Percentiles rank a stretch among this genome's conserved stretches.
These are phyloP conservation scores for Malurus cyaneus DNA, from an alignment of 2,113 vertebrate genomes.

Conservation along the genomic window DNA sequence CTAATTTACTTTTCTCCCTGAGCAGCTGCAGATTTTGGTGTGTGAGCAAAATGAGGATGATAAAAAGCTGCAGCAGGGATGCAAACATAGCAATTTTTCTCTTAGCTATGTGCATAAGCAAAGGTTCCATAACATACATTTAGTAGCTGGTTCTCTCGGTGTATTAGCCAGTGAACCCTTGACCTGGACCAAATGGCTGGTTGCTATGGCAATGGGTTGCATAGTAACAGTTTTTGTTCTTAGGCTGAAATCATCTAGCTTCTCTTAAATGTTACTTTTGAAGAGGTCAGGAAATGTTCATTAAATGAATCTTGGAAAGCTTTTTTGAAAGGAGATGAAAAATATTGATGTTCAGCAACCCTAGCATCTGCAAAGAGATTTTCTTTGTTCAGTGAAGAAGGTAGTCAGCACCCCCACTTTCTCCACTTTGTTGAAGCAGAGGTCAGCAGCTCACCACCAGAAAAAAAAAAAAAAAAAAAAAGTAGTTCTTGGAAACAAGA, in stretches of 20 bases:
- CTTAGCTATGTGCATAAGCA: rapidly evolving
- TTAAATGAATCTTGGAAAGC: neutral
- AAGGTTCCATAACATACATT: neutral
- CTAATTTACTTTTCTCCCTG: neutral
- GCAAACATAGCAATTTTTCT: neutral
- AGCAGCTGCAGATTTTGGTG: neutral
- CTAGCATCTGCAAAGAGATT: neutral
- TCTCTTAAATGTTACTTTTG: neutral
- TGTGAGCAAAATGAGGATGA: neutral
- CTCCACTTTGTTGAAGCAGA: neutral
- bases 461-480: neutral
- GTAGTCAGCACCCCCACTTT: neutral
- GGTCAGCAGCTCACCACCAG: neutral
- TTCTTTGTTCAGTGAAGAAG: neutral
- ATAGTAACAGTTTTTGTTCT: neutral
- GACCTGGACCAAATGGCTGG: neutral
- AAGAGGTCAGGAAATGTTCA: neutral
- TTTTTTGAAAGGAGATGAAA: neutral
- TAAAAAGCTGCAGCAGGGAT: neutral
- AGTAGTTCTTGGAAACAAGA: neutral
- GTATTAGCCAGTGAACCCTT: neutral
- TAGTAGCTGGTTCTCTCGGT: neutral
- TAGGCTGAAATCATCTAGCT: neutral
- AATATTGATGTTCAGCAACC: neutral
- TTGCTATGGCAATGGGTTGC: slow-evolving; percentile 12